phyloP scores from a whole-genome alignment of 92 coral and sea anemone genomes.

The Desmophyllum pertusum region DNA sequence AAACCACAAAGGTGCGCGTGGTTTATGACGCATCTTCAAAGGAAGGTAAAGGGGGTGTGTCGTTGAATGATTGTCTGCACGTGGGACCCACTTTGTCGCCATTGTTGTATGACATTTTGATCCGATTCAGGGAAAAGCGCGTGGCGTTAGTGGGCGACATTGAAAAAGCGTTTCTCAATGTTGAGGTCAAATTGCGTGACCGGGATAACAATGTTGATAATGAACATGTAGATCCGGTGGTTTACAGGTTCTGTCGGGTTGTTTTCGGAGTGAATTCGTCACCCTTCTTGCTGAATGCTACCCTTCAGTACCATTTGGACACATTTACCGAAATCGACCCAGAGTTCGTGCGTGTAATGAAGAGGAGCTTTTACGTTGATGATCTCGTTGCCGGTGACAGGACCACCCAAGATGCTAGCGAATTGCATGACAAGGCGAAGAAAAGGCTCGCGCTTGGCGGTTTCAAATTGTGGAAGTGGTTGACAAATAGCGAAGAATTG shows the following conservation, averaged over 20 bases:
- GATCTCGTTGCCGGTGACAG: conserved; percentile 1
- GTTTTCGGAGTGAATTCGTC: too few species aligned
- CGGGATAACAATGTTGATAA: too few species aligned
- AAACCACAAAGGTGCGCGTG: conserved; percentile 58
- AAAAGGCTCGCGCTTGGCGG: conserved; percentile 19
- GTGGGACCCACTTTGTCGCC: conserved; percentile 60
- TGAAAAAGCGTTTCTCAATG: conserved; percentile 22
- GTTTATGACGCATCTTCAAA: conserved; percentile 54
- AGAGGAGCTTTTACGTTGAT: too few species aligned
- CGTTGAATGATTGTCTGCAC: conserved; percentile 62
- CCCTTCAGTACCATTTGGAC: too few species aligned
- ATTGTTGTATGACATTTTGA: conserved; percentile 47
- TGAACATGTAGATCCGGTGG: too few species aligned
- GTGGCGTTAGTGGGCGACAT: too few species aligned
- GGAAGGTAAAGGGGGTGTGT: conserved; percentile 43
- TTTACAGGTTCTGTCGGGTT: too few species aligned
- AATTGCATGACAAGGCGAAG: conserved; percentile 26
- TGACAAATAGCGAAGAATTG: too few species aligned
- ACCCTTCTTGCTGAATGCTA: too few species aligned
- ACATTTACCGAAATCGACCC: too few species aligned
- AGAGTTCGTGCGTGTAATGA: too few species aligned
- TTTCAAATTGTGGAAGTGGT: too few species aligned
- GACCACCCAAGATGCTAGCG: conserved; percentile 6
- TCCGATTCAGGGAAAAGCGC: conserved; percentile 47
- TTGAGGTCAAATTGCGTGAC: conserved; percentile 1